Evolutionary conservation across 2,888 invertebrate species (phyloP), one percentile per base, ranked within the genome.

Genomic region (Synergus umbraculus): DNA sequence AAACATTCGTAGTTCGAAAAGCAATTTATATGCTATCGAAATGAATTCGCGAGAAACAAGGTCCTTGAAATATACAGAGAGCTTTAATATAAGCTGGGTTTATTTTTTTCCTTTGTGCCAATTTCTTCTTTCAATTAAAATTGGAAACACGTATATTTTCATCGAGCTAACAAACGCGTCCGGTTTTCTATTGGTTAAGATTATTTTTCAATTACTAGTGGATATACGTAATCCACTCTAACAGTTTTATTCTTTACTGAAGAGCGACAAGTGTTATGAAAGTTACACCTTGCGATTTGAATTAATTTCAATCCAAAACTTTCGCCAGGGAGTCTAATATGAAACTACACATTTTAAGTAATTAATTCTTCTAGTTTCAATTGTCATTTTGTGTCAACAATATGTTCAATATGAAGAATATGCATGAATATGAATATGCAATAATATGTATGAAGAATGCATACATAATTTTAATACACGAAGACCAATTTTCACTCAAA

Each of bases 111-210:
- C 22, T 67, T 49, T 49, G 22, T 44, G 49, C 18, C 29, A 69
- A 69, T 69, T 49, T 49, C 46, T 69, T 49, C 69, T 69, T 69
- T 29, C 69, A 69, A 69, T 69, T 69, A 69, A 69, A 69, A 69
- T 49, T 69, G 22, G 22, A 69, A 49, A 29, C 22, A 69, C 29
- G 9, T 29, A 46, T 29, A 69, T 49, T 49, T 69, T 69, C 12
- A 22, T 29, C 69, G 49, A 46, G 3, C 46, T 69, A 69, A 69
- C 69, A 69, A 69, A 69, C n/a, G 54, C n/a, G n/a, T n/a, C 15
- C n/a, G n/a, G 54, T n/a, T 3, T 54, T n/a, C 7, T 9, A 18
- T 54, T 54, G 54, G n/a, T 54, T n/a, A 54, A n/a, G n/a, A 18
- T n/a, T 8, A n/a, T 15, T 54, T n/a, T 54, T 54, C n/a, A 54